Base-by-base conservation (phyloP, 2,888 invertebrate species). In the Phyllotreta cruciferae region DNA sequence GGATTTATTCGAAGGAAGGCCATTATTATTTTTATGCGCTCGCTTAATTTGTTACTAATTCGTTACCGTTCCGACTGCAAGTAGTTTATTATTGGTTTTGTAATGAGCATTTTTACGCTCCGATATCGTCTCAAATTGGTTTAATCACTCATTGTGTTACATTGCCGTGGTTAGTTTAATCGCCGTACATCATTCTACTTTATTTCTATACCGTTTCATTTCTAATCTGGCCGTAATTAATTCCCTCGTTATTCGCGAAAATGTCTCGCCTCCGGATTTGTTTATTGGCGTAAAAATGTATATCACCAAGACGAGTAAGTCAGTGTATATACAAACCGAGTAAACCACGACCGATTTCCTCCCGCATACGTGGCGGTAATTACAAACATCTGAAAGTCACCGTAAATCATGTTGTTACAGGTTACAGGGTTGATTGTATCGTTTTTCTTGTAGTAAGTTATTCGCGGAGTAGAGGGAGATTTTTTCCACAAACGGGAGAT, bases 81-180 rank as follows among this genome's bases (percentile, higher is more conserved):
- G 24, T 24, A 57, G 39, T 49, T 37, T 67, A 62, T 64, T 66
- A 56, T 62, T 45, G 56, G 44, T 41, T 62, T 11, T 47, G 38
- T 55, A 38, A 44, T 44, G 36, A 44, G 35, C 9, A 13, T 34
- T 42, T 55, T 41, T 38, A 24, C 35, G 1, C 49, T 1, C 35
- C 34, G n/a, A 49, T 49, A 49, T 14, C 24, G 24, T 24, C 24
- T 24, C 24, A 24, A 24, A 24, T 24, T 24, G 24, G 24, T 24
- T 24, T 24, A 24, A 24, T 24, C 24, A 4, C 24, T 24, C 24
- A 24, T 24, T 24, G 24, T 24, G 24, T 24, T 24, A 24, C 24
- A n/a, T 24, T 24, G 24, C 24, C n/a, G n/a, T 24, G 24, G 24
- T 24, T 24, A 24, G 24, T 24, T 24, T 24, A 24, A 24, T 24